These are phyloP conservation scores for Axinella damicornis DNA, from an alignment of 37 sponge, comb jelly and placozoan genomes.

Conservation along the genomic window DNA sequence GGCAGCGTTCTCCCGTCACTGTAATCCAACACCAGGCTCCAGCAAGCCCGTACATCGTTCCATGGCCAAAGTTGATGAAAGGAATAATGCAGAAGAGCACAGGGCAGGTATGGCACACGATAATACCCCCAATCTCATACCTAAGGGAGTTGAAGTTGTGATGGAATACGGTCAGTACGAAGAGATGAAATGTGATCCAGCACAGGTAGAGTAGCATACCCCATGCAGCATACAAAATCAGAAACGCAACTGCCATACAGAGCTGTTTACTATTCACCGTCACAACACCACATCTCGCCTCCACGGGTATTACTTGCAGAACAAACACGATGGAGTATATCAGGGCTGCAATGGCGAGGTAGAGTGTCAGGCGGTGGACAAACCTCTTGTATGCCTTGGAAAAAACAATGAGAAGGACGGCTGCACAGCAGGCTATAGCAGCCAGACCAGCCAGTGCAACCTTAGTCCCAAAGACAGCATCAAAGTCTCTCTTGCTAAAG, in stretches of 20 bases:
- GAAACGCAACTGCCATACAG: conserved; percentile 19
- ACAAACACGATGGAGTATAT: conserved; percentile 33
- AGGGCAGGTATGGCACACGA: conserved; percentile 11
- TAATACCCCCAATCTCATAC: not conserved
- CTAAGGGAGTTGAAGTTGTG: not conserved
- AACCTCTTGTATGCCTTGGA: conserved; percentile 76
- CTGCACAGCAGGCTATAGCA: not conserved
- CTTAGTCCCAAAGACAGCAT: too few species aligned
- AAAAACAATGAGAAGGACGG: conserved; percentile 15
- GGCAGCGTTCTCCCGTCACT: not conserved
- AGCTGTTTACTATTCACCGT: not conserved
- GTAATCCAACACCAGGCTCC: conserved; percentile 65
- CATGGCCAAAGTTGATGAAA: conserved; percentile 21
- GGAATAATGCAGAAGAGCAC: conserved; percentile 34
- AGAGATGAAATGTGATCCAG: conserved; percentile 23
- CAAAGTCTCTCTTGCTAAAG: too few species aligned
- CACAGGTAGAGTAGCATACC: conserved; percentile 15
- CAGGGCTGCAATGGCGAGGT: conserved; percentile 59
- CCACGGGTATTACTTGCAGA: conserved; percentile 9
- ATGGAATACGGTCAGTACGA: not conserved
- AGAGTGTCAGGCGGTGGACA: conserved; percentile 73
- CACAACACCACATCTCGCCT: not conserved
- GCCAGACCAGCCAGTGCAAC: conserved; percentile 6
- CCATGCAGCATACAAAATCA: conserved; percentile 13
- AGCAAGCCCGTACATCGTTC: conserved; percentile 43